Conservation (phyloP, 2,113 vertebrate species). For the Callithrix jacchus region DNA sequence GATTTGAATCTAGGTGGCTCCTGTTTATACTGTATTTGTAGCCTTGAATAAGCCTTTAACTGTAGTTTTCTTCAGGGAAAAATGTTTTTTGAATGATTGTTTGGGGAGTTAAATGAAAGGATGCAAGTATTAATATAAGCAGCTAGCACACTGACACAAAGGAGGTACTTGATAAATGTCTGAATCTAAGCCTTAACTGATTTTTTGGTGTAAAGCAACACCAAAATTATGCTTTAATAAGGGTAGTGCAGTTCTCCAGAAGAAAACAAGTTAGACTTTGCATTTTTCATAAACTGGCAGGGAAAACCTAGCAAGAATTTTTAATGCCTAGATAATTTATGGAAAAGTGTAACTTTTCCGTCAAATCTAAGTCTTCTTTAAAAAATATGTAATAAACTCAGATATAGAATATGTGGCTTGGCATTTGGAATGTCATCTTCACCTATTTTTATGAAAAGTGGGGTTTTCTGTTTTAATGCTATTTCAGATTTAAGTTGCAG, state of each 20-base stretch:
- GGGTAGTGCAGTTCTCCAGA: background rate
- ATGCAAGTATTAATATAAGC: background rate
- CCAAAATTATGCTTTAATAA: slow-evolving; percentile 27
- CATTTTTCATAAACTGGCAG: background rate
- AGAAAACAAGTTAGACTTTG: background rate
- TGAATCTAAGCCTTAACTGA: background rate
- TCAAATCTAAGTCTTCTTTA: slow-evolving; percentile 18
- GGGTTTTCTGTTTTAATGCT: background rate
- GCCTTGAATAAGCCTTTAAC: background rate
- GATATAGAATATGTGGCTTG: background rate
- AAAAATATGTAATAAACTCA: background rate
- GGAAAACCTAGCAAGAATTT: slow-evolving; percentile 37
- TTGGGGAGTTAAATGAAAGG: background rate
- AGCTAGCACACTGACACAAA: background rate
- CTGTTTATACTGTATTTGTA: background rate
- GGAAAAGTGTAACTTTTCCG: background rate
- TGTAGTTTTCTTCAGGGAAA: background rate
- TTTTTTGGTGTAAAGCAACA: background rate
- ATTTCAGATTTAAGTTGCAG: slow-evolving; percentile 33
- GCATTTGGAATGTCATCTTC: background rate
- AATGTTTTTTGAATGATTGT: background rate
- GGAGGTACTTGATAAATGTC: background rate
- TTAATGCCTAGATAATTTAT: slow-evolving; percentile 4
- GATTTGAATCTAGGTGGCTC: background rate
- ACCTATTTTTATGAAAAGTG: background rate